Base-by-base conservation (phyloP, 2,113 vertebrate species). In the Rhombomys opimus region DNA sequence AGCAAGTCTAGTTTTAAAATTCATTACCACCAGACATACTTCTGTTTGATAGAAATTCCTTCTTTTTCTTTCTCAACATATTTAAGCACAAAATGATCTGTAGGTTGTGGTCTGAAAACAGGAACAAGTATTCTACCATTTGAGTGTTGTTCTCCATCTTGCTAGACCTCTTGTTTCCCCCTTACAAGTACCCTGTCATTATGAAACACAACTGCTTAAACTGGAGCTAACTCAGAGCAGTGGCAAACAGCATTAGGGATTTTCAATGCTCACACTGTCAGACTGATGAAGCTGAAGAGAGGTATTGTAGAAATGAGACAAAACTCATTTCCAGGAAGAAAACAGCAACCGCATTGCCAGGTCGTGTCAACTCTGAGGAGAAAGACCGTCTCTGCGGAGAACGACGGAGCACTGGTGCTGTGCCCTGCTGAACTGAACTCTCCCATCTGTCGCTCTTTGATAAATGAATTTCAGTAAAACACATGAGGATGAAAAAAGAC, bases 391-490 rank as follows among this genome's bases (percentile, higher is more conserved):
- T 95, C 32, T 35, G 12, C 30, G 57, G 57, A 57, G 57, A 57
- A 57, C 12, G 80, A 67, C 23, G 18, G 9, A 23, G 52, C 25
- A 38, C n/a, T 25, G 91, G 35, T 46, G 61, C 46, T n/a, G 9
- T 92, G 70, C 41, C 46, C 38, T 81, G 95, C 90, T 81, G 50
- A 68, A 75, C 57, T 87, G 87, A 65, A 90, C 63, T 90, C 50
- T 90, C 12, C 25, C 72, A 81, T 89, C 87, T 92, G 90, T 70
- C 80, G 87, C 46, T 61, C 68, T 46, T 85, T 91, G 67, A 90
- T 50, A 92, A 96, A 52, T 89, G 52, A 85, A 75, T 94, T 65
- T 95, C 89, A 92, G 80, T 89, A 82, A 93, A 93, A 81, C 59
- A 70, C 72, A 8, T 85, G 72, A 88, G 89, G 88, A 85, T 73